A percentile compares a stretch with the other conserved stretches of the same genome.
These are phyloP conservation scores for Ypsolopha sequella DNA, from an alignment of 2,888 invertebrate genomes.

Conservation along the genomic window DNA sequence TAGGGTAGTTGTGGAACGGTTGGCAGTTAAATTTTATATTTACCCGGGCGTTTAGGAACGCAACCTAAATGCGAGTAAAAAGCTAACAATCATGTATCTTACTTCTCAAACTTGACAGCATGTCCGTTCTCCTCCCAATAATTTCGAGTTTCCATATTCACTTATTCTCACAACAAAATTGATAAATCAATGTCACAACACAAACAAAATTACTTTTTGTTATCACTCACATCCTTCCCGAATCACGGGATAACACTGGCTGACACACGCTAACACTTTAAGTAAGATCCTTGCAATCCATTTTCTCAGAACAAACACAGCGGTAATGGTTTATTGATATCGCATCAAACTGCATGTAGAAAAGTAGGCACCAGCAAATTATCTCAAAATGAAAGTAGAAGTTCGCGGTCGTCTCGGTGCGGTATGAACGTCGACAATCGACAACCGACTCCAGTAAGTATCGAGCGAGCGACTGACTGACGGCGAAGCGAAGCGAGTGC, in stretches of 20 bases:
- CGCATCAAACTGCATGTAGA: conserved; percentile 30
- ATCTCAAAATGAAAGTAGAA: conserved; percentile 16
- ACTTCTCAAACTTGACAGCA: conserved; percentile 58
- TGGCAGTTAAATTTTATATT: no score
- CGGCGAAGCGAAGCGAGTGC: no score
- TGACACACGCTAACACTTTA: conserved; percentile 13
- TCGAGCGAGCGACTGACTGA: no score
- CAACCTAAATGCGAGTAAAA: no score
- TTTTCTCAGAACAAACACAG: conserved; percentile 24
- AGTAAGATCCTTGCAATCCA: conserved; percentile 36
- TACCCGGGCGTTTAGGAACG: no score
- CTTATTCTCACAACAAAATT: conserved; percentile 32
- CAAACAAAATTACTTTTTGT: conserved; percentile 23
- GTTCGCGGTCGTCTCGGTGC: conserved; percentile 22
- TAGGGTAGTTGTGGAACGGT: no score
- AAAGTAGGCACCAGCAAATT: conserved; percentile 20
- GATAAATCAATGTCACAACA: conserved; percentile 11
- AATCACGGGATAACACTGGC: not conserved
- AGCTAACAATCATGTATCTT: no score
- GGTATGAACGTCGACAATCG: not conserved
- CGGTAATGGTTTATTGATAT: conserved; percentile 18
- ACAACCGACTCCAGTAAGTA: no score
- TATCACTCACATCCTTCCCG: conserved; percentile 18
- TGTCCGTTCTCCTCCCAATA: conserved; percentile 62
- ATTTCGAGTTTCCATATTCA: conserved; percentile 54